A percentile compares a stretch with the other conserved stretches of the same genome.
Conservation (phyloP, 2,888 invertebrate species). For the Mythimna pallens region DNA sequence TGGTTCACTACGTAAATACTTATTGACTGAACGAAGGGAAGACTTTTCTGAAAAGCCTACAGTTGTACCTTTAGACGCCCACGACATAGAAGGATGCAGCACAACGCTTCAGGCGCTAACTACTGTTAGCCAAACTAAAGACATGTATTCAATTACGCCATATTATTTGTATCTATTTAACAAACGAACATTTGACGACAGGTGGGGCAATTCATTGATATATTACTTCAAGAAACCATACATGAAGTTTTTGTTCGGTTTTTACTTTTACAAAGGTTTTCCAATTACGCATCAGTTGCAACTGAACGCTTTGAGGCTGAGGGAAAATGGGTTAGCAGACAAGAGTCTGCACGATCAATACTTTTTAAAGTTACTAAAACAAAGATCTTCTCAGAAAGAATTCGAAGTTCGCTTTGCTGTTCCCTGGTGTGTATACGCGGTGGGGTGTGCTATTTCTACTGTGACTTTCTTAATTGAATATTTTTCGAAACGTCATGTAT, state of each 20-base stretch:
- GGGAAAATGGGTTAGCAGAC: constrained; percentile 52
- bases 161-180: constrained; percentile 43
- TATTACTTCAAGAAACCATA: constrained; percentile 48
- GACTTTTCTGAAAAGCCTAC: not conserved
- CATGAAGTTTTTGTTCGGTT: constrained; percentile 27
- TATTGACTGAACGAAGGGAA: constrained; percentile 36
- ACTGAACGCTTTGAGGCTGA: constrained; percentile 39
- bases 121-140: constrained; percentile 37
- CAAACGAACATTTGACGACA: constrained; percentile 41
- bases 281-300: constrained; percentile 40
- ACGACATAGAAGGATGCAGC: constrained; percentile 47
- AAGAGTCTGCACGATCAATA: constrained; percentile 47
- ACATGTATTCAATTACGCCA: constrained; percentile 46
- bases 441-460: constrained; percentile 46
- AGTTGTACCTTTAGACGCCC: not conserved
- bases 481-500: constrained; percentile 14
- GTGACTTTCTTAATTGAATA: constrained; percentile 50
- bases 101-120: constrained; percentile 26
- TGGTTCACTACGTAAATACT: constrained; percentile 56
- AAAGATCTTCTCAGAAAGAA: constrained; percentile 37
- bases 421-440: constrained; percentile 56
- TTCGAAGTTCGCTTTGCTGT: constrained; percentile 49
- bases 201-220: constrained; percentile 51
- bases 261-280: constrained; percentile 59
- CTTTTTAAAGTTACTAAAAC: constrained; percentile 36